phyloP scores from a whole-genome alignment of 2,888 invertebrate species.

The Ctena decussata region DNA sequence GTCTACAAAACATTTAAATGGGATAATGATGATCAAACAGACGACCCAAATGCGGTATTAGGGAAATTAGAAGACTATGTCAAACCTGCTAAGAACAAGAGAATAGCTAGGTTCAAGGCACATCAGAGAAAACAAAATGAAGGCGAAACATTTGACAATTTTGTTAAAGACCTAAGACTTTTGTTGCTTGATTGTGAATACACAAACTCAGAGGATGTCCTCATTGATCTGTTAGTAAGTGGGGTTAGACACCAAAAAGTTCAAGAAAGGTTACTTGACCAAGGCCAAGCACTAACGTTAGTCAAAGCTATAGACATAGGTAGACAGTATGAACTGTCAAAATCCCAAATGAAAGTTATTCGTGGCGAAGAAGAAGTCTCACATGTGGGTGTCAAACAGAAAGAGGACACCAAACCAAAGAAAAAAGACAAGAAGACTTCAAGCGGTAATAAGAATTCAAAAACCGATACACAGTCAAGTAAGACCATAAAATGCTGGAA shows the following conservation, averaged over 20 bases:
- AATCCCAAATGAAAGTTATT: slow-evolving; percentile 49
- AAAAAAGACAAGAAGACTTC: not conserved
- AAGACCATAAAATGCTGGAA: not conserved
- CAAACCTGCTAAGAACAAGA: slow-evolving; percentile 57
- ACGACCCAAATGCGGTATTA: slow-evolving; percentile 41
- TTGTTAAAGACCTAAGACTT: slow-evolving; percentile 54
- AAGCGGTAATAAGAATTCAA: not conserved
- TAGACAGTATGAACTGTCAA: slow-evolving; percentile 50
- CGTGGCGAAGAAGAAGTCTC: slow-evolving; percentile 35
- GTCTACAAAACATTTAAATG: slow-evolving; percentile 63
- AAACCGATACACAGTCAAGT: not conserved
- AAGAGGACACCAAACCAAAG: not conserved
- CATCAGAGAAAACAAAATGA: slow-evolving; percentile 57
- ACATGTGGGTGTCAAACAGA: not conserved
- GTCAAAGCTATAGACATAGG: slow-evolving; percentile 48
- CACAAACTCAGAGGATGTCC: slow-evolving; percentile 39
- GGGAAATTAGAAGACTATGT: slow-evolving; percentile 42
- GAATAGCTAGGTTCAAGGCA: slow-evolving; percentile 48
- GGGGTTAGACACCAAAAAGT: slow-evolving; percentile 45
- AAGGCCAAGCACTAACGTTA: slow-evolving; percentile 41
- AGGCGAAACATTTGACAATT: slow-evolving; percentile 58
- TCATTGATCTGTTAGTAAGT: slow-evolving; percentile 45
- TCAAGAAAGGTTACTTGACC: slow-evolving; percentile 45
- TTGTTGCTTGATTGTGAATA: slow-evolving; percentile 62
- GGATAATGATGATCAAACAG: slow-evolving; percentile 33